Conservation (phyloP, 2,113 vertebrate species). For the Oreochromis spilurus region DNA sequence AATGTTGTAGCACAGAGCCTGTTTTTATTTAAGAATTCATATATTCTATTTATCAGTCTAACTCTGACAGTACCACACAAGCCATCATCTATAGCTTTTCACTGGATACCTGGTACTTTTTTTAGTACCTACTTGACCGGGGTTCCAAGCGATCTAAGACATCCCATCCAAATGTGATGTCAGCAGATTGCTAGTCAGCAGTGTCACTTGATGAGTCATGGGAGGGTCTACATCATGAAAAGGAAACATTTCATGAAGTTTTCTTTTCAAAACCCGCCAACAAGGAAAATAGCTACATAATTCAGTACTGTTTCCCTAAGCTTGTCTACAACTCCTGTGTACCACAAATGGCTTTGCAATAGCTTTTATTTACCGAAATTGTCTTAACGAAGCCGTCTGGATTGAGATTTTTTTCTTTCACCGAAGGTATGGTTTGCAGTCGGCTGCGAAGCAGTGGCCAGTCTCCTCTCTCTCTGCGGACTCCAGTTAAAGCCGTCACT, state of each 20-base stretch:
- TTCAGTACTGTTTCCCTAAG: background rate
- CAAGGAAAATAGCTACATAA: background rate
- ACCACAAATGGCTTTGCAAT: background rate
- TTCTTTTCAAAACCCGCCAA: background rate
- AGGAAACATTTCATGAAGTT: background rate
- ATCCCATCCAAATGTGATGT: background rate
- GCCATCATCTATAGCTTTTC: background rate
- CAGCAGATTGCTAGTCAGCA: background rate
- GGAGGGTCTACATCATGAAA: background rate
- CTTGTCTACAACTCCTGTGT: background rate
- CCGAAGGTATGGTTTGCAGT: slow-evolving; percentile 74
- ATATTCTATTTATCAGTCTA: background rate
- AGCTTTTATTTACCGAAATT: background rate
- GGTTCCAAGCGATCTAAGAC: background rate
- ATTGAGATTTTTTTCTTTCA: background rate
- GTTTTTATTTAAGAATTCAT: background rate
- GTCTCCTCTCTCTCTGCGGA: slow-evolving; percentile 71
- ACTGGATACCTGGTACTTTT: background rate
- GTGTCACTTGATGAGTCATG: background rate
- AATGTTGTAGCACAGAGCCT: background rate
- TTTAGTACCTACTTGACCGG: background rate
- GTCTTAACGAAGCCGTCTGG: background rate
- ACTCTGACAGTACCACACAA: background rate
- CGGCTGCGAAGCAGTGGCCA: slow-evolving; percentile 77
- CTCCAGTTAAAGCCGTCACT: slow-evolving; percentile 75